Evolutionary conservation across 2,113 vertebrate genomes (phyloP).

Genomic region (Fregata magnificens): DNA sequence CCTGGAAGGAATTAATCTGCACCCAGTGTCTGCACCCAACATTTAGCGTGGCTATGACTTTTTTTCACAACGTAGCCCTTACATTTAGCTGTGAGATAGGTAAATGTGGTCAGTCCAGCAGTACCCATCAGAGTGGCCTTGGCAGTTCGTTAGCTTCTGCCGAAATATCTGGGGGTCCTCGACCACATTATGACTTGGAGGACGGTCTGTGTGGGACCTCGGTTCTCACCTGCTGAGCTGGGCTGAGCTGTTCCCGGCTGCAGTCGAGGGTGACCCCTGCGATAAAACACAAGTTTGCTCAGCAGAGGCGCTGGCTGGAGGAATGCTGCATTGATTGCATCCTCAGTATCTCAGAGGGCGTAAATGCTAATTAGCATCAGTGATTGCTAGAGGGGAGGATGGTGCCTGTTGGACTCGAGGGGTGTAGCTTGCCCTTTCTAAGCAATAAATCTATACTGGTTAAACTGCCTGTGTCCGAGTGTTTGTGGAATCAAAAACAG

Average conservation of each 20-base stretch:
- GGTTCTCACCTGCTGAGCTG: neutral
- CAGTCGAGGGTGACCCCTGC: neutral
- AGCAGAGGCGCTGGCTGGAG: neutral
- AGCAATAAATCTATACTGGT: conserved; percentile 54
- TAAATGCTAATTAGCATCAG: conserved; percentile 63
- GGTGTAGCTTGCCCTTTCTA: neutral
- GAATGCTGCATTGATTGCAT: neutral
- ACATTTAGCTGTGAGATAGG: neutral
- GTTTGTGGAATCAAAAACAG: neutral
- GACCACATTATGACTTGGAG: neutral
- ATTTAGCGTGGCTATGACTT: neutral
- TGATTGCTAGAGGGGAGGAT: conserved; percentile 47
- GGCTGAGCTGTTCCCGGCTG: neutral
- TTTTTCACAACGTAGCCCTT: neutral
- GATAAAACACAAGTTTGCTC: neutral
- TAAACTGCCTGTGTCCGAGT: conserved; percentile 17
- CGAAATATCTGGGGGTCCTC: accelerated
- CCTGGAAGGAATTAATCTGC: neutral
- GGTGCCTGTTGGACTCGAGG: neutral
- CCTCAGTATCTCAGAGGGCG: neutral
- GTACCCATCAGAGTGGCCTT: neutral
- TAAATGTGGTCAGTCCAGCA: neutral
- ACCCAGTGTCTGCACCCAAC: neutral
- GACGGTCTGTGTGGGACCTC: neutral
- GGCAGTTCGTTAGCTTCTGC: neutral